Evolutionary conservation across 2,888 invertebrate species (phyloP), one percentile per base, ranked within the genome.

Genomic region (Rhimphoctona megacephalus): DNA sequence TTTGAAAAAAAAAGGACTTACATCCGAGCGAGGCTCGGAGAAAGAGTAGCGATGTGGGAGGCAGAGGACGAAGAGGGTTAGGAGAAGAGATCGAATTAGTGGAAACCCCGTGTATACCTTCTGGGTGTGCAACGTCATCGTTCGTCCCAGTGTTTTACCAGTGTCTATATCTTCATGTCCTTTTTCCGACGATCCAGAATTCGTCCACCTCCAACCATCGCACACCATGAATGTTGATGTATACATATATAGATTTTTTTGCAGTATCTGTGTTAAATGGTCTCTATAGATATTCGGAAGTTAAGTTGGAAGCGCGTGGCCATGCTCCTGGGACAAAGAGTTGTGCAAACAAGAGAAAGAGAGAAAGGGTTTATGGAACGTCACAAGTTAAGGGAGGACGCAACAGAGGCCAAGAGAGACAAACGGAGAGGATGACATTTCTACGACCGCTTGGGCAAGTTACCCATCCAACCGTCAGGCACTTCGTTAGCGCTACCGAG

Each of bases 401-500:
- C 19, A 39, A 30, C 43, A 73, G 86, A 77, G 77, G 73, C 36
- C 69, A 67, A 81, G 30, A 79, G 33, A 80, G 77, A 69, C 72
- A 80, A 83, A 64, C 70, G 72, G 77, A 70, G 89, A 91, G 91
- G 90, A 89, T 90, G 90, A 92, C 92, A 91, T 91, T 92, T 92
- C 91, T 89, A 88, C 88, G 90, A 89, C 91, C 90, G 90, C 90
- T 89, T 88, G 91, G 90, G 89, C 92, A 91, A 90, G 90, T 89
- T 89, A 88, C 90, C 89, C 90, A 79, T 87, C 85, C 87, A 46
- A 76, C 79, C 87, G 90, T 89, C 92, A 88, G 92, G 90, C 92
- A 93, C 94, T 94, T 94, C 94, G 94, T 94, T 94, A 94, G 94
- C 86, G 90, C 76, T 73, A 67, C 87, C 61, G 69, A 80, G 89